phyloP scores from a whole-genome alignment of 2,888 invertebrate genomes.

The Drosophila lutescens region DNA sequence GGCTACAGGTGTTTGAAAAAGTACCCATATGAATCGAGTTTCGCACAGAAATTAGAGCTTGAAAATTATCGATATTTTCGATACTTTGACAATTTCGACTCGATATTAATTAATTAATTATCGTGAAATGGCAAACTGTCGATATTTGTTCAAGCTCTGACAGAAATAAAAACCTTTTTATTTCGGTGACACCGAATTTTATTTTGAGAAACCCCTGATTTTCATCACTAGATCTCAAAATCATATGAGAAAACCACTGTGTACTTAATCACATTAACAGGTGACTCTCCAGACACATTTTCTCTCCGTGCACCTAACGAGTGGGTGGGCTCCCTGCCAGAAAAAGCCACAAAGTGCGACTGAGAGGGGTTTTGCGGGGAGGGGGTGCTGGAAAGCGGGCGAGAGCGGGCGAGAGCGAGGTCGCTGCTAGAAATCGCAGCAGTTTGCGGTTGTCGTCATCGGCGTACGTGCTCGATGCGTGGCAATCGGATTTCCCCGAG shows the following conservation, averaged over 20 bases:
- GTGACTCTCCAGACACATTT: neutral
- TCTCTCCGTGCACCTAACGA: slow-evolving; percentile 8
- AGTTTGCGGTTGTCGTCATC: slow-evolving; percentile 52
- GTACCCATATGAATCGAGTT: too few species aligned
- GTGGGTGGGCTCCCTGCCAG: slow-evolving; percentile 24
- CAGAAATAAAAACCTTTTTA: too few species aligned
- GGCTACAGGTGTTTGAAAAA: too few species aligned
- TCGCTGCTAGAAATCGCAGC: slow-evolving; percentile 46
- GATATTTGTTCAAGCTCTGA: too few species aligned
- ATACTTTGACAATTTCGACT: too few species aligned
- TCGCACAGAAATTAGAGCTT: too few species aligned
- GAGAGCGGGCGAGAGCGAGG: slow-evolving; percentile 21
- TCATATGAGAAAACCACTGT: too few species aligned
- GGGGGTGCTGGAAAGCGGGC: slow-evolving; percentile 1
- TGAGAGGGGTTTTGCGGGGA: neutral
- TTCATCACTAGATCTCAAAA: too few species aligned
- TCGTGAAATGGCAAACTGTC: too few species aligned
- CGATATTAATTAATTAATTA: too few species aligned
- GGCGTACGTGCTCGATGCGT: slow-evolving; percentile 74
- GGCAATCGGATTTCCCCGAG: slow-evolving; percentile 68
- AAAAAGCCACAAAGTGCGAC: slow-evolving; percentile 8
- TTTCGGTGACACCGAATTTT: neutral
- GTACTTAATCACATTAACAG: neutral
- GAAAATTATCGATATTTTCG: too few species aligned
- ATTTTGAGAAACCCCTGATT: too few species aligned